These are phyloP conservation scores for Rhinolophus sinicus DNA, from an alignment of 2,113 vertebrate species.

Conservation along the genomic window DNA sequence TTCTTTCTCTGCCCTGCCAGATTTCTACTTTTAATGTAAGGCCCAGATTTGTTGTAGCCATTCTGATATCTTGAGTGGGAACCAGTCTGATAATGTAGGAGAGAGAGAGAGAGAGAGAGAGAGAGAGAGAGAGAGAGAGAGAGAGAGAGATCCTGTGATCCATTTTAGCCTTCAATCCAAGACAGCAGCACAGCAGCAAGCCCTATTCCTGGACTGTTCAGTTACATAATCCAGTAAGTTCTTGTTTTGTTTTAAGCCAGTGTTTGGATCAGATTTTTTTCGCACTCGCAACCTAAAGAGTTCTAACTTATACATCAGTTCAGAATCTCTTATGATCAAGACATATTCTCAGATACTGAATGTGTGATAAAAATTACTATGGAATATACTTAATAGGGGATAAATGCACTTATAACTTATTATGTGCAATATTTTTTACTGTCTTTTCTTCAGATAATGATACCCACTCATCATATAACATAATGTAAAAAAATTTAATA, in stretches of 20 bases:
- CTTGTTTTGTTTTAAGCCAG: conserved; percentile 43
- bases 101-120: background rate
- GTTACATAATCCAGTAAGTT: conserved; percentile 60
- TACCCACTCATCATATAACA: background rate
- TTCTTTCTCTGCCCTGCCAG: background rate
- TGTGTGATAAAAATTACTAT: background rate
- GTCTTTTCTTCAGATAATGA: background rate
- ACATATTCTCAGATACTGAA: conserved; percentile 11
- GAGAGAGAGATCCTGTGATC: background rate
- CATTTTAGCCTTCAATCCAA: conserved; percentile 10
- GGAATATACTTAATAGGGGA: background rate
- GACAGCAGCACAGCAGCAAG: background rate
- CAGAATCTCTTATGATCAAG: background rate
- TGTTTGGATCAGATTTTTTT: conserved; percentile 32
- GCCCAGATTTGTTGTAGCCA: background rate
- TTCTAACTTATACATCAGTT: background rate
- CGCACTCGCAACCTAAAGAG: background rate
- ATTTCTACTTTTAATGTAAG: background rate
- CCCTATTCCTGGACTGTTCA: background rate
- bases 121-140: background rate
- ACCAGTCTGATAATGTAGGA: background rate
- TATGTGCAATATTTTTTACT: conserved; percentile 10
- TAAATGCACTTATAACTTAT: background rate
- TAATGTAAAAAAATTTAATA: background rate
- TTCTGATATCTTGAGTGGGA: conserved; percentile 7